These are phyloP conservation scores for Trematomus bernacchii DNA, from an alignment of 2,797 vertebrate genomes.

Conservation along the genomic window DNA sequence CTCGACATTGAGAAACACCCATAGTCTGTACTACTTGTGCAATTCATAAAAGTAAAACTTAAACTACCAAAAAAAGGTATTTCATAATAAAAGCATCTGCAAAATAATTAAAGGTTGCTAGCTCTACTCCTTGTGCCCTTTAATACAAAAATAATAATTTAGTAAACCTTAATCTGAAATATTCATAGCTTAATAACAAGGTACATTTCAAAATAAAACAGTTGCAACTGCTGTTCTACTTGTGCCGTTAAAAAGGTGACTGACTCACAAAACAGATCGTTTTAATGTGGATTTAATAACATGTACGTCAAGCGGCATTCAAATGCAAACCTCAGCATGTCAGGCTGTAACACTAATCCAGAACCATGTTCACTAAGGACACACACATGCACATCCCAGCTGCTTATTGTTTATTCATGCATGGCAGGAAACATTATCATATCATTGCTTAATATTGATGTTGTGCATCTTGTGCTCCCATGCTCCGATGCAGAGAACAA, in stretches of 20 bases:
- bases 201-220: slow-evolving; percentile 2
- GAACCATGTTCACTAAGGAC: slow-evolving; percentile 20
- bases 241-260: not conserved
- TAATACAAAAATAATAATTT: too few species aligned
- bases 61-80: too few species aligned
- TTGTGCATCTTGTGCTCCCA: not conserved
- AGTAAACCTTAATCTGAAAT: too few species aligned
- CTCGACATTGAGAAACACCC: too few species aligned
- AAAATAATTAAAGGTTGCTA: too few species aligned
- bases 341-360: slow-evolving; percentile 10
- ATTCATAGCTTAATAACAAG: too few species aligned
- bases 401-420: slow-evolving; percentile 45
- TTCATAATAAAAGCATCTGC: too few species aligned
- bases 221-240: too few species aligned
- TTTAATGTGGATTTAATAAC: not conserved
- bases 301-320: not conserved
- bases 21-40: too few species aligned
- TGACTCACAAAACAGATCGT: not conserved
- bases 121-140: too few species aligned
- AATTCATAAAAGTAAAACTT: too few species aligned
- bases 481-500: not conserved
- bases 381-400: slow-evolving; percentile 20
- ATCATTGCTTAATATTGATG: slow-evolving; percentile 14
- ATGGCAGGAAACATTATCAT: slow-evolving; percentile 18
- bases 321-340: slow-evolving; percentile 35